Base-by-base conservation (phyloP, 1,140 invertebrate genomes). In the Eurytemora carolleeae region DNA sequence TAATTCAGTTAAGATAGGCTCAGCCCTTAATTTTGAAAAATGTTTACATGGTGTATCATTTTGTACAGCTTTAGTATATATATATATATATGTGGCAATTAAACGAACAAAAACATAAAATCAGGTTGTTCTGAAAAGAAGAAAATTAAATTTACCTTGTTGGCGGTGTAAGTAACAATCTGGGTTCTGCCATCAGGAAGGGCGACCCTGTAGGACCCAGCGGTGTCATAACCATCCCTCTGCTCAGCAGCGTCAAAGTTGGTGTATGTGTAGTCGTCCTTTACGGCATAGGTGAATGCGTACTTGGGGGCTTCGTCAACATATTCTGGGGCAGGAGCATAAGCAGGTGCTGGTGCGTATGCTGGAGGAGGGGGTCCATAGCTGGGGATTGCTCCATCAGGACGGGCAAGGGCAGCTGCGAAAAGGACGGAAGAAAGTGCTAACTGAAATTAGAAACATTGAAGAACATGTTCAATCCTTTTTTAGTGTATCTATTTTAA, bases 171-270 rank as follows among this genome's bases (percentile, higher is more conserved):
- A 56, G 64, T 65, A 19, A 67, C 66, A 54, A 59, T 63, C 64
- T 67, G 58, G 17, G 31, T 53, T 7, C 66, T 63, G 20, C 66
- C 66, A 54, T 67, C 66, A 24, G 66, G 66, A 18, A 67, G 64
- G 22, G 58, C 52, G 7, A 67, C 66, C n/a, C 56, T 55, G 54
- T 67, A 67, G 20, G 52, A 52, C 7, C 66, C 66, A 22, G 60
- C 54, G n/a, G 66, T 67, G 60, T 61, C 57, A 57, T 65, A 58
- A 15, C 66, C 66, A 22, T 63, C 61, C 15, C 66, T 58, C 16
- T 25, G 19, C 55, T 67, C 66, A 52, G 65, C 55, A 19, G 65
- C 63, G 22, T 65, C 66, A 44, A 65, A 67, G 55, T 67, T 62
- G 20, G 53, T 59, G 3, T 59, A 61, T 2, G 63, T 31, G 24